Percentiles rank a stretch among this genome's conserved stretches.
Evolutionary conservation across 2,888 invertebrate genomes (phyloP).

Genomic region (Trypoxylon attenuatum): DNA sequence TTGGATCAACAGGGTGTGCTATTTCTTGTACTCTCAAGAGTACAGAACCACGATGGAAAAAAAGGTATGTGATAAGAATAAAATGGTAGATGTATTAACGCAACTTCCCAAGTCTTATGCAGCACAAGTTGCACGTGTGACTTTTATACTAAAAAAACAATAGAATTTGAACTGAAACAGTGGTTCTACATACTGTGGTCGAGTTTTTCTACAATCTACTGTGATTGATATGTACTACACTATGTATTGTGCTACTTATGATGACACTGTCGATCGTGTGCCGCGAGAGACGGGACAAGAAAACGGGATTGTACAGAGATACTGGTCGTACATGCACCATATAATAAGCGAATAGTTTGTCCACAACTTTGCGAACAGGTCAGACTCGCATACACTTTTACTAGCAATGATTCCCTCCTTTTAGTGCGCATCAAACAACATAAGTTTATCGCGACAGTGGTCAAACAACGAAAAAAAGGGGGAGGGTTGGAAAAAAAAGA

Average conservation of each 20-base stretch:
- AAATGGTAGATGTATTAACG: slow-evolving; percentile 68
- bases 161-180: slow-evolving; percentile 9
- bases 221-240: too few species aligned
- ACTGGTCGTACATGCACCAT: background rate
- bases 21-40: too few species aligned
- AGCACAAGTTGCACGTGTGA: slow-evolving; percentile 33
- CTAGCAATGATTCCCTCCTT: slow-evolving; percentile 44
- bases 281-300: too few species aligned
- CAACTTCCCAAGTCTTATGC: slow-evolving; percentile 75
- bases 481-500: slow-evolving; percentile 35
- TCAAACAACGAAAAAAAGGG: too few species aligned
- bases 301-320: background rate
- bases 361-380: slow-evolving; percentile 30
- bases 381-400: slow-evolving; percentile 40
- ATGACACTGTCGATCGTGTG: too few species aligned
- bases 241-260: too few species aligned
- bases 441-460: too few species aligned
- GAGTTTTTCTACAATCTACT: too few species aligned
- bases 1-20: background rate
- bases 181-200: background rate
- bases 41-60: too few species aligned
- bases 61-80: too few species aligned
- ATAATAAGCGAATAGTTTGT: slow-evolving; percentile 24
- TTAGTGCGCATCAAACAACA: slow-evolving; percentile 35
- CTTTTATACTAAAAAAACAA: slow-evolving; percentile 28